phyloP scores from a whole-genome alignment of 1,140 invertebrate species.

The Panagrolaimus sp. region DNA sequence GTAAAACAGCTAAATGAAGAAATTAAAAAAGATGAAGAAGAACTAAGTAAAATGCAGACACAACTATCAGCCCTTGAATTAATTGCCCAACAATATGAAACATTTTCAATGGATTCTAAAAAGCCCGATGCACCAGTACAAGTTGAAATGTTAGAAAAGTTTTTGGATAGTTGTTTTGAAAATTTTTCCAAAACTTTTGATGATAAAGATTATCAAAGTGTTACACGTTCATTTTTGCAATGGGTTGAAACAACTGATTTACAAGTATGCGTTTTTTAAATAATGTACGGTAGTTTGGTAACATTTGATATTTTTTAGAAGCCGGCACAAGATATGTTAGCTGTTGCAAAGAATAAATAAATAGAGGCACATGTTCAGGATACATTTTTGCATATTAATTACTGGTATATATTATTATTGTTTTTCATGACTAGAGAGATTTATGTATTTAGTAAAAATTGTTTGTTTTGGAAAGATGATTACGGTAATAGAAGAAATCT shows the following conservation, averaged over 20 bases:
- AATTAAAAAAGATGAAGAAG: constrained; percentile 45
- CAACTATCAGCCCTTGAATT: constrained; percentile 50
- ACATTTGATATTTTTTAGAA: neutral
- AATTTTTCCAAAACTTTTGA: neutral
- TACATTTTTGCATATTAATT: neutral
- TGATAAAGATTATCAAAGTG: constrained; percentile 11
- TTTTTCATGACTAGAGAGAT: too few relatives aligned
- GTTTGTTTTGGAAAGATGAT: too few relatives aligned
- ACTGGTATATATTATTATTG: neutral
- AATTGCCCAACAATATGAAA: constrained; percentile 52
- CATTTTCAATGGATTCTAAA: neutral
- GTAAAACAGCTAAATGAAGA: constrained; percentile 49
- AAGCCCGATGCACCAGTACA: neutral
- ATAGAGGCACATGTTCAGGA: neutral
- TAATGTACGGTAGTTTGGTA: too few relatives aligned
- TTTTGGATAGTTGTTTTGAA: constrained; percentile 1
- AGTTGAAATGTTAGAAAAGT: constrained; percentile 7
- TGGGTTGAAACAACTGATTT: constrained; percentile 5
- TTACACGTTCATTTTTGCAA: neutral
- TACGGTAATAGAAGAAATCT: too few relatives aligned
- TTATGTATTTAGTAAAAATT: too few relatives aligned
- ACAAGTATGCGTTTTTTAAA: neutral
- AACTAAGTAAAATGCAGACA: constrained; percentile 38
- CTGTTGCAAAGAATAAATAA: neutral
- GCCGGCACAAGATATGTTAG: neutral